phyloP scores from a whole-genome alignment of 2,888 invertebrate genomes.

The Tetropium fuscum region DNA sequence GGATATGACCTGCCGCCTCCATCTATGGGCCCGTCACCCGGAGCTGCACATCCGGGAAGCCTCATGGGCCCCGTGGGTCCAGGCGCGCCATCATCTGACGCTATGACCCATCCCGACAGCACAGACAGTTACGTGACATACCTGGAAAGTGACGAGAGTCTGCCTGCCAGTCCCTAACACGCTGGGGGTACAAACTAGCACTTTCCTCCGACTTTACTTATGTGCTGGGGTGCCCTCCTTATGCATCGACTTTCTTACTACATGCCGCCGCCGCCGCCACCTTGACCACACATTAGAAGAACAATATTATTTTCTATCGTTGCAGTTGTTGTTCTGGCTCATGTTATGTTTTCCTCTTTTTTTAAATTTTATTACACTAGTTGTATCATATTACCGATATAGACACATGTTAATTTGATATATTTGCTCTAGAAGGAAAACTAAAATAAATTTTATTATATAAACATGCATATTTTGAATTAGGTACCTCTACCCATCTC shows the following conservation, averaged over 20 bases:
- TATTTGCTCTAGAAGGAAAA: too few relatives aligned
- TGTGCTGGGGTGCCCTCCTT: slow-evolving; percentile 41
- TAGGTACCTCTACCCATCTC: too few relatives aligned
- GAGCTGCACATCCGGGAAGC: slow-evolving; percentile 67
- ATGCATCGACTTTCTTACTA: slow-evolving; percentile 35
- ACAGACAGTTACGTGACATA: slow-evolving; percentile 93
- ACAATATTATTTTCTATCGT: slow-evolving; percentile 2
- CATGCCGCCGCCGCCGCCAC: slow-evolving; percentile 25
- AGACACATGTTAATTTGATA: too few relatives aligned
- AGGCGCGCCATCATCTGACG: slow-evolving; percentile 72
- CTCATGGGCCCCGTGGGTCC: slow-evolving; percentile 72
- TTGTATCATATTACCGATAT: too few relatives aligned
- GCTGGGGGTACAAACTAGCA: slow-evolving; percentile 45
- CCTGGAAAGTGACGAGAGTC: slow-evolving; percentile 89
- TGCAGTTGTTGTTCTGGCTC: slow-evolving; percentile 6
- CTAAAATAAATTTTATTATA: too few relatives aligned
- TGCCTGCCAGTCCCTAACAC: slow-evolving; percentile 79
- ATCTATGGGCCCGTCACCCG: slow-evolving; percentile 67
- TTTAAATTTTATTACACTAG: too few relatives aligned
- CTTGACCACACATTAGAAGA: slow-evolving; percentile 22
- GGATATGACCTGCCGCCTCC: slow-evolving; percentile 81
- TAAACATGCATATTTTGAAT: too few relatives aligned
- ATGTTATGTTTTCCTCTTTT: slow-evolving; percentile 27
- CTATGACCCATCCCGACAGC: slow-evolving; percentile 82
- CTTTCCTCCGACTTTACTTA: slow-evolving; percentile 30